Base-by-base conservation (phyloP, 1,140 invertebrate species). In the Chironomus striatipennis region DNA sequence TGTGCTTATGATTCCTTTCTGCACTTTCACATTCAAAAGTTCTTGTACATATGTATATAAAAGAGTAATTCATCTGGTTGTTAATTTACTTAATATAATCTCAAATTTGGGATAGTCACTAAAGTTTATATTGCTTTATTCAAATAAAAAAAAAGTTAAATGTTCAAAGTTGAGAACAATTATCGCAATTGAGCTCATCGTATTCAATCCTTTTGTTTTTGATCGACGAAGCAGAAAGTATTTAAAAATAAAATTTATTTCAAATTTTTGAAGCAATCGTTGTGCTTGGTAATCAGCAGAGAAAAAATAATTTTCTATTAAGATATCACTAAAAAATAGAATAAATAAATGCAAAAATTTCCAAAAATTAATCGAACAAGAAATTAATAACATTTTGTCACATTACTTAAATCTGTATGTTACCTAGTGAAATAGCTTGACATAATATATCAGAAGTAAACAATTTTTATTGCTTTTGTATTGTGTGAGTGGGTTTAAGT, bases 171-270 rank as follows among this genome's bases (percentile, higher is more conserved):
- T 57, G 47, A 15, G n/a, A 57, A 15, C 47, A n/a, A 57, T 57
- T 57, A 57, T 57, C 47, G n/a, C 47, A 57, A 57, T 57, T 57
- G 47, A 12, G 47, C n/a, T 34, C n/a, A 57, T 57, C n/a, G 47
- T n/a, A 12, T 12, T 5, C 12, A n/a, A 4, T 57, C 47, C 47
- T 12, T 57, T 57, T 57, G 47, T 57, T 57, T 15, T 57, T 57
- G 4, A 5, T 57, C 47, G n/a, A n/a, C 47, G 47, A 57, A n/a
- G 47, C 47, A n/a, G 47, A 57, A 57, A 57, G n/a, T 15, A 15
- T n/a, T 57, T 57, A 12, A n/a, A 34, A 34, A 12, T 12, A 15
- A 57, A 57, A 57, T n/a, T 57, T 57, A 57, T 15, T 57, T 10
- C 24, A 34, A 2, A 12, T 57, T 10, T n/a, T 15, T 4, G 15